These are phyloP conservation scores for Eudyptes chrysolophus DNA, from an alignment of 2,113 vertebrate species.

Conservation along the genomic window DNA sequence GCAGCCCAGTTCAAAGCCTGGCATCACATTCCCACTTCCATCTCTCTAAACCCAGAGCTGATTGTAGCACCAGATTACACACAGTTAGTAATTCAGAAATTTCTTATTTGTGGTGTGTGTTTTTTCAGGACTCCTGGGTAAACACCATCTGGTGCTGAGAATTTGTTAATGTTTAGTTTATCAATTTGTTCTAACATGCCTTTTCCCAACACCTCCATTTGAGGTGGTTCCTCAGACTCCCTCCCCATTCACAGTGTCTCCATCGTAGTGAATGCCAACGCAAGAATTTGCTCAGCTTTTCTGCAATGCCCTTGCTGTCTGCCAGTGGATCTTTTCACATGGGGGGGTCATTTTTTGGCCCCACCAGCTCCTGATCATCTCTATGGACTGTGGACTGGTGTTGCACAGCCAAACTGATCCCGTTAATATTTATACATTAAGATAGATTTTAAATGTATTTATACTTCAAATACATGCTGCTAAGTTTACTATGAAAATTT, in stretches of 20 bases:
- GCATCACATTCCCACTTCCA: background rate
- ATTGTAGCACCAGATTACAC: background rate
- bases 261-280: background rate
- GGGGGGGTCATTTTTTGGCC: background rate
- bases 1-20: background rate
- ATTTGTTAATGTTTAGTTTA: slow-evolving; percentile 49
- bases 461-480: background rate
- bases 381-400: background rate
- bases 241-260: rapidly evolving
- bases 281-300: background rate
- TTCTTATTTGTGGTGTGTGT: slow-evolving; percentile 34
- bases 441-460: background rate
- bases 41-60: background rate
- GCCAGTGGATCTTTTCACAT: background rate
- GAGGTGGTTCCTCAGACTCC: slow-evolving; percentile 1
- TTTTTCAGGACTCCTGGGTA: slow-evolving; percentile 38
- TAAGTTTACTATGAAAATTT: slow-evolving; percentile 49
- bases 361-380: background rate
- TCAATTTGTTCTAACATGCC: slow-evolving; percentile 47
- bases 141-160: slow-evolving; percentile 51
- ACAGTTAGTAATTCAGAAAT: slow-evolving; percentile 45
- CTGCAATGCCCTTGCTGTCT: background rate
- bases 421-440: background rate
- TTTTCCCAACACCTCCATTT: slow-evolving; percentile 28
- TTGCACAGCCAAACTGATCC: background rate